Base-by-base conservation (phyloP, 2,888 invertebrate genomes). In the Archaeoteleia sp. region DNA sequence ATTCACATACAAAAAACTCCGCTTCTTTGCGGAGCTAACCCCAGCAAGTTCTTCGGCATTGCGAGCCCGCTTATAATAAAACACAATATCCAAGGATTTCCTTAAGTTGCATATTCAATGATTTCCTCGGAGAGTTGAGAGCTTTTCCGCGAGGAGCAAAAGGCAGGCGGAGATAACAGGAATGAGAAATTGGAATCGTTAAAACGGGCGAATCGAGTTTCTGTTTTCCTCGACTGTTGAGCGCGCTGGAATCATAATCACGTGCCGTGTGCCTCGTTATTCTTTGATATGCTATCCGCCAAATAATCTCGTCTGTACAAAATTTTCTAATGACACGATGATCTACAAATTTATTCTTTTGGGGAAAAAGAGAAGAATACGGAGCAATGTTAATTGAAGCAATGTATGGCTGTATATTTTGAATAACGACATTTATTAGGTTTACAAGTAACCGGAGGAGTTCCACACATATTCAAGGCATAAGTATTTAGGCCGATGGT, bases 71-170 rank as follows among this genome's bases (percentile, higher is more conserved):
- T 83, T 80, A 83, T 82, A 84, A 83, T 84, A 84, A 85, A 84
- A 83, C 80, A 82, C 80, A 83, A 83, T 85, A 85, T 84, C 79
- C 82, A 75, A 79, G 84, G 84, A 85, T 85, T 85, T 83, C 74
- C 82, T 81, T 82, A 82, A 89, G 90, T 89, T 90, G 90, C 90
- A 90, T 91, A 91, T 88, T 89, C 90, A 89, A 90, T 91, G 91
- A 91, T 91, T 91, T 91, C 91, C 91, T 91, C 88, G 85, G 91
- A 91, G 91, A 91, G 89, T 83, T 78, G 74, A 69, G 74, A 42
- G 65, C 74, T 66, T 71, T 74, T 51, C 49, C 61, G 39, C 68
- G 34, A 30, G 46, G 20, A 49, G 57, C 25, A 34, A 45, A 34
- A 25, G 34, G 49, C 20, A 14, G 37, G 7, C 14, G 25, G 30